These are phyloP conservation scores for Macaria notata DNA, from an alignment of 2,888 invertebrate genomes.

Conservation along the genomic window DNA sequence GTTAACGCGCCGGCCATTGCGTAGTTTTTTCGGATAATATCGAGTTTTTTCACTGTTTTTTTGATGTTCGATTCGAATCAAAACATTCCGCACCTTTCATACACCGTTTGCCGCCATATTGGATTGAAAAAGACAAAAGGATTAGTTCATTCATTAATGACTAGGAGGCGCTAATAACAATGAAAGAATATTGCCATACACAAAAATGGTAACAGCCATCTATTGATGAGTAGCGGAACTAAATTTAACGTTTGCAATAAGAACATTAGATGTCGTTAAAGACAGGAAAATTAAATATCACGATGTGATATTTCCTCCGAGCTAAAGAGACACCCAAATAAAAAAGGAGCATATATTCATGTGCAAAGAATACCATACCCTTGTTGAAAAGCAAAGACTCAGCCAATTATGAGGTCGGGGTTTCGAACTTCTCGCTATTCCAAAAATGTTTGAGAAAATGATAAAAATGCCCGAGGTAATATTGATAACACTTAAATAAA, in stretches of 20 bases:
- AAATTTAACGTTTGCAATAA: not conserved
- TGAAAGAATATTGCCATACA: constrained; percentile 47
- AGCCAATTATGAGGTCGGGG: no score
- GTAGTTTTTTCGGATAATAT: constrained; percentile 53
- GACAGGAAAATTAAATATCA: no score
- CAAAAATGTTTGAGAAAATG: no score
- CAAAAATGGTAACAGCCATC: constrained; percentile 34
- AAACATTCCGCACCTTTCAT: constrained; percentile 79
- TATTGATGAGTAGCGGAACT: constrained; percentile 27
- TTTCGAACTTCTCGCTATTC: no score
- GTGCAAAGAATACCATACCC: no score
- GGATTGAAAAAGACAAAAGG: constrained; percentile 76
- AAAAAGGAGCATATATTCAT: no score
- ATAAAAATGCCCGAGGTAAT: no score
- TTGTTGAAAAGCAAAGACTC: no score
- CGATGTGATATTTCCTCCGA: no score
- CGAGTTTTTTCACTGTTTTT: constrained; percentile 45
- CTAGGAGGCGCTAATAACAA: constrained; percentile 48
- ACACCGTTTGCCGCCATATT: constrained; percentile 80
- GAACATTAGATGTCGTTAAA: not conserved
- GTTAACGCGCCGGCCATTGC: constrained; percentile 58
- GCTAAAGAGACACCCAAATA: no score
- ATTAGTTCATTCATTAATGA: constrained; percentile 43
- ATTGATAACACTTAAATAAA: no score
- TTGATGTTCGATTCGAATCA: constrained; percentile 71